A percentile compares a stretch with the other conserved stretches of the same genome.
phyloP scores from a whole-genome alignment of 1,140 invertebrate species.

The Condylostylus longicornis region DNA sequence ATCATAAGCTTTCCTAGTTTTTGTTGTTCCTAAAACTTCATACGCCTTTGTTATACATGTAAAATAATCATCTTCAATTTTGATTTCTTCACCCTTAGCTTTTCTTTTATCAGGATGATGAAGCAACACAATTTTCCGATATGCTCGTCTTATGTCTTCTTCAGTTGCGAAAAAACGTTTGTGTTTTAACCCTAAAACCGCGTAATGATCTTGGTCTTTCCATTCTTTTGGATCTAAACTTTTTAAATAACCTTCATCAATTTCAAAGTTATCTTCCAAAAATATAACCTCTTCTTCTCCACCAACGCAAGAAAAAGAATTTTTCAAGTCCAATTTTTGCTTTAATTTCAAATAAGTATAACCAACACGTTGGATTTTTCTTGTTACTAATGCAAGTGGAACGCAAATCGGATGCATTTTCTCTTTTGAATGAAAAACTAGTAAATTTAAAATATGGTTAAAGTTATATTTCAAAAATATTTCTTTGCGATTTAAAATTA shows the following conservation, averaged over 20 bases:
- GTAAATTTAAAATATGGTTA: too few species aligned
- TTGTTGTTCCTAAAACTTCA: constrained; percentile 59
- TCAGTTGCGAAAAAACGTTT: constrained; percentile 57
- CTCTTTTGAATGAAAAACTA: too few species aligned
- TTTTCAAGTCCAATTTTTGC: too few species aligned
- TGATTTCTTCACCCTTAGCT: constrained; percentile 68
- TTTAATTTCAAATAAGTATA: too few species aligned
- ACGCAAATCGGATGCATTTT: too few species aligned
- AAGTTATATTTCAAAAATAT: too few species aligned
- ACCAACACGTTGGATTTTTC: too few species aligned
- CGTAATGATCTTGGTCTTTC: constrained; percentile 96
- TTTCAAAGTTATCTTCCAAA: constrained; percentile 43
- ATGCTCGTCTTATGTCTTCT: constrained; percentile 84
- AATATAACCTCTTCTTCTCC: neutral
- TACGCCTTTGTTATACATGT: constrained; percentile 97
- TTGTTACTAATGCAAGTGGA: too few species aligned
- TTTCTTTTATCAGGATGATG: constrained; percentile 97
- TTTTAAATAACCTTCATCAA: constrained; percentile 70
- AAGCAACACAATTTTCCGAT: constrained; percentile 78
- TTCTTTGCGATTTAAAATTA: too few species aligned
- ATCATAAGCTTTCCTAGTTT: constrained; percentile 80
- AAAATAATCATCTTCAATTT: constrained; percentile 87
- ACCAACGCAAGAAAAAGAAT: too few species aligned
- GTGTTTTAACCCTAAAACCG: constrained; percentile 74
- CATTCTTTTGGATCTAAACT: constrained; percentile 91